These are phyloP conservation scores for Drosophila histrio DNA, from an alignment of 2,888 invertebrate genomes.

Conservation along the genomic window DNA sequence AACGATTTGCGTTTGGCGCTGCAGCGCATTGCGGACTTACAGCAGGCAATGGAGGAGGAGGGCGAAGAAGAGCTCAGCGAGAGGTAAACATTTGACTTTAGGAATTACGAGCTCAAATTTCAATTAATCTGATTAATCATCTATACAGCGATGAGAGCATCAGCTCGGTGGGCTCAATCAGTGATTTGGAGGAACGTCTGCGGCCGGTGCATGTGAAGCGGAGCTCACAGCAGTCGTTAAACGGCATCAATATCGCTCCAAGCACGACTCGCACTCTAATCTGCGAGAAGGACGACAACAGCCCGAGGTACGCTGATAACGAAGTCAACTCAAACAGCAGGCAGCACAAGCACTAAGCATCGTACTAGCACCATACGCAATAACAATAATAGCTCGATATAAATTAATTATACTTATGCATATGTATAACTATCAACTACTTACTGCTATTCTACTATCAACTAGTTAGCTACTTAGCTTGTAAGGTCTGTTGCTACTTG, in stretches of 20 bases:
- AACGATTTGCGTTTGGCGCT: conserved; percentile 94
- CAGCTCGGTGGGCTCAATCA: conserved; percentile 81
- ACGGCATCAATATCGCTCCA: conserved; percentile 52
- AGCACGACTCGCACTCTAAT: conserved; percentile 82
- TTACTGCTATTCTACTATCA: conserved; percentile 29
- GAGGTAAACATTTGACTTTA: conserved; percentile 65
- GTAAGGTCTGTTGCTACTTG: conserved; percentile 74
- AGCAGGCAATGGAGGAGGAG: conserved; percentile 95
- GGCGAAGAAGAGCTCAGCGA: conserved; percentile 86
- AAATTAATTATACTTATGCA: conserved; percentile 14
- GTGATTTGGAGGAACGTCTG: conserved; percentile 83
- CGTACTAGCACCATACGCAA: conserved; percentile 50
- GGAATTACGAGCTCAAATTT: neutral
- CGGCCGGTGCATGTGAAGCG: conserved; percentile 82
- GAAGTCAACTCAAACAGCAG: conserved; percentile 77
- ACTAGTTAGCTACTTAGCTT: conserved; percentile 57
- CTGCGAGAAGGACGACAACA: conserved; percentile 83
- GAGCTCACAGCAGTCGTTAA: conserved; percentile 69
- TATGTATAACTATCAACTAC: conserved; percentile 14
- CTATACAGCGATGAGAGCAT: conserved; percentile 74
- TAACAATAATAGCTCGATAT: conserved; percentile 47
- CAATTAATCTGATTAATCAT: neutral
- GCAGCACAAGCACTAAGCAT: conserved; percentile 76
- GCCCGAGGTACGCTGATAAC: conserved; percentile 83
- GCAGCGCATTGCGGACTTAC: conserved; percentile 95